Percentiles rank a stretch among this genome's conserved stretches.
These are phyloP conservation scores for Caradrina clavipalpis DNA, from an alignment of 2,888 invertebrate genomes.

Conservation along the genomic window DNA sequence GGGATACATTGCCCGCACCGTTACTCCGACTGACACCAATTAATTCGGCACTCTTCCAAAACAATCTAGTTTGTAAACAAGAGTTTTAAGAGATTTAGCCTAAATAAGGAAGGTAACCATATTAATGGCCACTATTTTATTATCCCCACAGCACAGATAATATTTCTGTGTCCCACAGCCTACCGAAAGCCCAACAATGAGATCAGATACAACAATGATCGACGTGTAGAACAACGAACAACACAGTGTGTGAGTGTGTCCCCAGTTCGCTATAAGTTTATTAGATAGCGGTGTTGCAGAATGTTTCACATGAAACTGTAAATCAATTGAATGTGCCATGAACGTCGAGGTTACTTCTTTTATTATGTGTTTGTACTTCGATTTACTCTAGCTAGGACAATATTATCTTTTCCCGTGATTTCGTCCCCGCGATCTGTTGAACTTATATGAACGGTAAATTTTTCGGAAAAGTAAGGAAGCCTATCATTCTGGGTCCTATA, in stretches of 20 bases:
- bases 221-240: background rate
- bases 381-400: background rate
- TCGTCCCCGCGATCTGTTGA: background rate
- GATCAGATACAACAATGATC: too few relatives aligned
- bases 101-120: background rate
- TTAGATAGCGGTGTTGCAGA: background rate
- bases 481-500: background rate
- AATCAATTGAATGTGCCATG: constrained; percentile 4
- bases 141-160: too few relatives aligned
- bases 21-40: constrained; percentile 48
- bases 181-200: too few relatives aligned
- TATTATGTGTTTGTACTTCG: constrained; percentile 1
- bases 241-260: background rate
- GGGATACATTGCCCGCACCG: constrained; percentile 36
- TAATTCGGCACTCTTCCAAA: constrained; percentile 62
- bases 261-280: background rate
- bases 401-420: background rate
- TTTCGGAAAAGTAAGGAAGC: background rate
- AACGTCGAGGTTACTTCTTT: constrained; percentile 21
- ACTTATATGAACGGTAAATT: background rate
- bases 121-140: background rate
- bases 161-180: too few relatives aligned
- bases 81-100: background rate
- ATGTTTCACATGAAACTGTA: constrained; percentile 1
- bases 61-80: constrained; percentile 22